Conservation (phyloP, 23 tunicate genomes). For the Trididemnum nubilum region DNA sequence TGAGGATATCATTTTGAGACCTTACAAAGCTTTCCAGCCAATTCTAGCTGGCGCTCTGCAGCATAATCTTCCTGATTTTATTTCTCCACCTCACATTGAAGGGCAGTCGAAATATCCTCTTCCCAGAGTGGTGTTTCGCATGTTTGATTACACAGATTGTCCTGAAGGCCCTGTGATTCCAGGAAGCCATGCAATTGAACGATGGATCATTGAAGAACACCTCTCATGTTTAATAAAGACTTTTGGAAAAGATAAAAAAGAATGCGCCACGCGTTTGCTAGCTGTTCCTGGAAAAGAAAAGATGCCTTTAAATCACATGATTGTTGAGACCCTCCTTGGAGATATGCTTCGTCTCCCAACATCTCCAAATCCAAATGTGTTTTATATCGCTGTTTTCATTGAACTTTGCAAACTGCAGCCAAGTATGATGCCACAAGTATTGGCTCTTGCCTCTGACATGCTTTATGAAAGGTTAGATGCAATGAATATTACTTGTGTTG, state of each 20-base stretch:
- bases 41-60: slow-evolving; percentile 72
- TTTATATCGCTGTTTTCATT: slow-evolving; percentile 78
- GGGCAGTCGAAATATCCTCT: slow-evolving; percentile 64
- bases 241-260: slow-evolving; percentile 76
- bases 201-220: slow-evolving; percentile 94
- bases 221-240: slow-evolving; percentile 48
- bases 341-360: slow-evolving; percentile 86
- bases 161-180: slow-evolving; percentile 93
- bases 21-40: slow-evolving; percentile 91
- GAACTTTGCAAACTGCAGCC: slow-evolving; percentile 98
- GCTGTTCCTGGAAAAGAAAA: slow-evolving; percentile 60
- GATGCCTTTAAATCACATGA: slow-evolving; percentile 78
- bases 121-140: slow-evolving; percentile 83
- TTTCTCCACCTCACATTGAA: slow-evolving; percentile 87
- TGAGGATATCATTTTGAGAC: slow-evolving; percentile 85
- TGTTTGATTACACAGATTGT: slow-evolving; percentile 96
- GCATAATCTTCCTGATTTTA: slow-evolving; percentile 82
- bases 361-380: slow-evolving; percentile 59
- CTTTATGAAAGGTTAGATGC: slow-evolving; percentile 90
- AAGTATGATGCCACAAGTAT: slow-evolving; percentile 92
- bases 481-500: slow-evolving; percentile 81
- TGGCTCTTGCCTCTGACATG: slow-evolving; percentile 98
- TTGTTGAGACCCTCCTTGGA: slow-evolving; percentile 75
- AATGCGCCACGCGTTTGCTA: slow-evolving; percentile 77
- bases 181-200: slow-evolving; percentile 86